Evolutionary conservation across 2,797 vertebrate genomes (phyloP).

Genomic region (Coluber constrictor): DNA sequence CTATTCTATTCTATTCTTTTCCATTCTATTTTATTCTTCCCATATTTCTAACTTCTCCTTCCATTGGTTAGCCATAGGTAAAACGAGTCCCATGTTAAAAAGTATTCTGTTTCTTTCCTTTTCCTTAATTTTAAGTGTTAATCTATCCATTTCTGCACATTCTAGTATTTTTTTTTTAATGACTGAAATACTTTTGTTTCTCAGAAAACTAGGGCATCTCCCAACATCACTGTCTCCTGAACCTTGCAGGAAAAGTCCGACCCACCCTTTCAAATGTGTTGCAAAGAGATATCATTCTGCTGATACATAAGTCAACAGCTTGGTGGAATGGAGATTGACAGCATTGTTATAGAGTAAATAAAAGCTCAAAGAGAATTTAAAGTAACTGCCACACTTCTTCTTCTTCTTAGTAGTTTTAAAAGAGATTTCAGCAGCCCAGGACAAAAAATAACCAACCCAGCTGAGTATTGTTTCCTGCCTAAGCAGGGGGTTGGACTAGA

Average conservation of each 20-base stretch:
- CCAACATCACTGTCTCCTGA: not conserved
- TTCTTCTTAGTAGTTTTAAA: not conserved
- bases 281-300: not conserved
- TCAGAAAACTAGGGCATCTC: not conserved
- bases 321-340: not conserved
- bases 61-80: too few species aligned
- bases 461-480: not conserved
- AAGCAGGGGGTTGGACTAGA: too few species aligned
- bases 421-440: not conserved
- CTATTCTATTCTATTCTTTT: too few species aligned
- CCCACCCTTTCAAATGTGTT: not conserved
- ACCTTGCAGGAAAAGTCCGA: not conserved
- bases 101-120: too few species aligned
- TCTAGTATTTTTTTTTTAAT: too few species aligned
- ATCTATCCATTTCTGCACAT: too few species aligned
- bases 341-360: not conserved
- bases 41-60: too few species aligned
- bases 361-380: not conserved
- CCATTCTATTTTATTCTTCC: too few species aligned
- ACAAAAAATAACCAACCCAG: not conserved
- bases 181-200: not conserved
- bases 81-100: too few species aligned
- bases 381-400: not conserved
- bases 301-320: not conserved
- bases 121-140: too few species aligned